Base-by-base conservation (phyloP, 2,113 vertebrate genomes). In the Catharus bicknelli region DNA sequence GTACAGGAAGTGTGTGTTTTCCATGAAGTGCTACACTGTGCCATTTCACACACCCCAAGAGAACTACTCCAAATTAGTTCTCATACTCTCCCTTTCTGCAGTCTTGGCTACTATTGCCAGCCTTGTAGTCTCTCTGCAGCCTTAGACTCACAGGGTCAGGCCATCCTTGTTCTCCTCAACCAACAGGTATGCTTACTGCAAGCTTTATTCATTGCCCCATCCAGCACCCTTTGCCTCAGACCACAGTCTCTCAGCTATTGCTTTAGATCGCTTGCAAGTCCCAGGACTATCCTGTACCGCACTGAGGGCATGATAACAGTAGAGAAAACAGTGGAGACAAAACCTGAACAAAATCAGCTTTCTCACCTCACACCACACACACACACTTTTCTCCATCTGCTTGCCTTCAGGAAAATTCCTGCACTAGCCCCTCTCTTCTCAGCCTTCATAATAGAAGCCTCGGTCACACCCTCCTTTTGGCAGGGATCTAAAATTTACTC, bases 301-400 rank as follows among this genome's bases (percentile, higher is more conserved):
- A 80, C 7, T 22, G 16, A 86, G 54, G 18, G 68, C 11, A 25
- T 1, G 1, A 0, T 1, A 55, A n/a, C 1, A 66, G 7, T 1
- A 17, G 7, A 20, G 21, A 22, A 58, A 76, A 32, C 0, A 20
- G 21, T 0, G 1, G 6, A 17, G 7, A 0, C 13, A 45, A 76
- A 10, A 3, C 5, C 29, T 5, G 2, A 64, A 7, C 8, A 48
- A 72, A 76, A 34, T 17, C 54, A 29, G 14, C 5, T 38, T 23
- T 40, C 14, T 30, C 18, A 22, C 11, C 2, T n/a, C 34, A 18
- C 27, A 23, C 10, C 17, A 22, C 22, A 47, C 16, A 26, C 19
- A 27, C 5, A 16, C 42, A 20, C 23, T 23, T 34, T 23, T 22
- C 8, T 3, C 8, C 2, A 0, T 3, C 29, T 5, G 2, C 29